Percentiles rank a stretch among this genome's conserved stretches.
These are phyloP conservation scores for Acromyrmex echinatior DNA, from an alignment of 1,140 invertebrate species.

Conservation along the genomic window DNA sequence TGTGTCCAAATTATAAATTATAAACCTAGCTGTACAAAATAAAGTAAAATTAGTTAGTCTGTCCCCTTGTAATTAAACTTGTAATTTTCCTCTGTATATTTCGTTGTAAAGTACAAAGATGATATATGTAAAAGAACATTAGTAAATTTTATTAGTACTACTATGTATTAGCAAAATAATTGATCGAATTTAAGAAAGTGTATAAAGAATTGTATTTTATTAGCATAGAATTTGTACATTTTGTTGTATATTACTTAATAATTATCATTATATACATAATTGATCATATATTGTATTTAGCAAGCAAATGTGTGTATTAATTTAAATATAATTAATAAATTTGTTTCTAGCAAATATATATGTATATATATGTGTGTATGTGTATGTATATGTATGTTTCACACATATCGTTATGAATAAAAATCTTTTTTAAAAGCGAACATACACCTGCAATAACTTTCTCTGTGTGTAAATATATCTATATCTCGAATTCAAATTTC, in stretches of 20 bases:
- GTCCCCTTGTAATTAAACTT: constrained; percentile 8
- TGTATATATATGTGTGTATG: background rate
- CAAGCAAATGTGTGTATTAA: constrained; percentile 76
- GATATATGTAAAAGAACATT: background rate
- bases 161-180: constrained; percentile 65
- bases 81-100: constrained; percentile 52
- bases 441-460: too few relatives aligned
- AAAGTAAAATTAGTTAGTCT: constrained; percentile 1
- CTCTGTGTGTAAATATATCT: too few relatives aligned
- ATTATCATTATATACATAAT: constrained; percentile 77
- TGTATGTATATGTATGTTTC: background rate
- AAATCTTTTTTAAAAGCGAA: background rate
- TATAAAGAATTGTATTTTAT: constrained; percentile 74
- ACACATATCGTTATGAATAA: background rate
- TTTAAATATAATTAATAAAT: constrained; percentile 82
- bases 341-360: constrained; percentile 43
- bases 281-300: constrained; percentile 73
- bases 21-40: background rate
- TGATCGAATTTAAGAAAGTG: constrained; percentile 65
- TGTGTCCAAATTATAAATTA: constrained; percentile 2
- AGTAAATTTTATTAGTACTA: background rate
- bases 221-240: constrained; percentile 79
- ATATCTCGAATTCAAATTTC: background rate
- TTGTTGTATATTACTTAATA: constrained; percentile 82
- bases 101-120: constrained; percentile 46